A percentile compares a stretch with the other conserved stretches of the same genome.
These are phyloP conservation scores for Nebria brevicollis DNA, from an alignment of 2,888 invertebrate genomes.

Conservation along the genomic window DNA sequence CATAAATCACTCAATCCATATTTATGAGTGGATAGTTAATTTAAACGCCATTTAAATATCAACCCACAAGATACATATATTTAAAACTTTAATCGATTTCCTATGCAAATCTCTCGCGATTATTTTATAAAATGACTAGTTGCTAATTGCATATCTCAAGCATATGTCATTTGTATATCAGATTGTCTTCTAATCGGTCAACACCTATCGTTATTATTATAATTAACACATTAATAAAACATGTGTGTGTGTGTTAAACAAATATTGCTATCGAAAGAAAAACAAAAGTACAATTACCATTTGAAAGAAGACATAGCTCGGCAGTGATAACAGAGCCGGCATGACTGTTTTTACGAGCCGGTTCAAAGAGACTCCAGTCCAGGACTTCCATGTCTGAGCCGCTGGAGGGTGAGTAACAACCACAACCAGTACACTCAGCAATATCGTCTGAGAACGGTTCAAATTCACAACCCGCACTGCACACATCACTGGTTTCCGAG, in stretches of 20 bases:
- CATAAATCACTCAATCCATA: constrained; percentile 12
- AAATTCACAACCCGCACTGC: constrained; percentile 67
- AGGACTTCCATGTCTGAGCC: constrained; percentile 72
- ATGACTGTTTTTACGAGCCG: constrained; percentile 61
- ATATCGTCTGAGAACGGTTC: constrained; percentile 67
- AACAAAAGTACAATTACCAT: constrained; percentile 24
- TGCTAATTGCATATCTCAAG: constrained; percentile 25
- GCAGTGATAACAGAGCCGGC: constrained; percentile 39
- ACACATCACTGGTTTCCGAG: constrained; percentile 52
- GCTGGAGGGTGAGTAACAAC: constrained; percentile 44
- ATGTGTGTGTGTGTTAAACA: neutral
- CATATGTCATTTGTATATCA: constrained; percentile 12
- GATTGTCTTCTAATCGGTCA: neutral
- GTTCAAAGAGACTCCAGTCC: constrained; percentile 74
- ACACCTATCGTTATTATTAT: neutral
- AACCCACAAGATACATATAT: constrained; percentile 20
- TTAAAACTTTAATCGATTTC: constrained; percentile 21
- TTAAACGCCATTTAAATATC: constrained; percentile 8
- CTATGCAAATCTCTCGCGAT: constrained; percentile 23
- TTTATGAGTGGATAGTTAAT: neutral
- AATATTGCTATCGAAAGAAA: neutral
- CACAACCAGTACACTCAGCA: constrained; percentile 50
- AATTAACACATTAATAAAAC: neutral
- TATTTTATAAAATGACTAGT: constrained; percentile 29
- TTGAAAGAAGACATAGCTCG: constrained; percentile 30